A percentile compares a stretch with the other conserved stretches of the same genome.
Conservation (phyloP, 2,888 invertebrate species). For the Fragum whitleyi region DNA sequence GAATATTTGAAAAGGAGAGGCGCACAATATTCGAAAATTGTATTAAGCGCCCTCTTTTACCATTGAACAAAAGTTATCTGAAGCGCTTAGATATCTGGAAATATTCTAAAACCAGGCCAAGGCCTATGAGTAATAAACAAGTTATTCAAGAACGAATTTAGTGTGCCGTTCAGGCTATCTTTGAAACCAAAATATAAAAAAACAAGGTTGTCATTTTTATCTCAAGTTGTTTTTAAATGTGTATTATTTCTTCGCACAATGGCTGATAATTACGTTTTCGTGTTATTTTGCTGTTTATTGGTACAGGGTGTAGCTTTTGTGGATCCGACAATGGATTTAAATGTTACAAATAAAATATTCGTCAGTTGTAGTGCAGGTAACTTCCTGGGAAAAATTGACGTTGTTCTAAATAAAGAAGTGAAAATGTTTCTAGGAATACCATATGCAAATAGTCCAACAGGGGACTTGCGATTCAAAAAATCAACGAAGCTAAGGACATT, state of each 20-base stretch:
- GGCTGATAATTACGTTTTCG: not conserved
- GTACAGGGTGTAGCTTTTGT: not conserved
- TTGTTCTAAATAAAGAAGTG: not conserved
- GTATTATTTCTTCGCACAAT: no score
- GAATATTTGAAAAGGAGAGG: no score
- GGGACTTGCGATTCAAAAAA: slow-evolving; percentile 4
- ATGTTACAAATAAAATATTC: not conserved
- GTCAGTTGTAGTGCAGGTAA: not conserved
- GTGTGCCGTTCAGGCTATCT: no score
- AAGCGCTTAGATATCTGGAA: not conserved
- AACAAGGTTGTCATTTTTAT: no score
- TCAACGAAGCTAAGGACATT: not conserved
- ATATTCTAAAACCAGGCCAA: not conserved
- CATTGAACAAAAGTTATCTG: not conserved
- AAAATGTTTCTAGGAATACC: slow-evolving; percentile 7
- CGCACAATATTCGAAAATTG: no score
- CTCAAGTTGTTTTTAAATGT: no score
- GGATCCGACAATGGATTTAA: not conserved
- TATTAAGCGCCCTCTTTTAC: no score
- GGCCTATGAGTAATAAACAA: no score
- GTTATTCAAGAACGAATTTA: no score
- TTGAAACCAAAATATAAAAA: no score
- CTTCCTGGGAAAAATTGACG: not conserved
- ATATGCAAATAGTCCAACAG: slow-evolving; percentile 1
- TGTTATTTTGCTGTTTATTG: not conserved